phyloP scores from a whole-genome alignment of 2,888 invertebrate species.

The Eurytoma californica region DNA sequence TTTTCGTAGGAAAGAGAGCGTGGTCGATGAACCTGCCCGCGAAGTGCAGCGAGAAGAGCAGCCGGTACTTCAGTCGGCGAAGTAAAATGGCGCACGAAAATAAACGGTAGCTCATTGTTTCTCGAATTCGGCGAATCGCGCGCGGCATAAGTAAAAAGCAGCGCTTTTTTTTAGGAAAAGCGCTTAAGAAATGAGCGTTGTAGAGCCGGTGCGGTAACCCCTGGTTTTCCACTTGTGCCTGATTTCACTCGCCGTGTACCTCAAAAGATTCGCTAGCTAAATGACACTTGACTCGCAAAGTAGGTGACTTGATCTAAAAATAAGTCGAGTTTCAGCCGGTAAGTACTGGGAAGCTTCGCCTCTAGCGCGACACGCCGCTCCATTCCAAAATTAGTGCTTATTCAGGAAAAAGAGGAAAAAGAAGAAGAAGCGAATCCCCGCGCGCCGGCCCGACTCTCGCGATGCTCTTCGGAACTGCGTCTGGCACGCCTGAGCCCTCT shows the following conservation, averaged over 20 bases:
- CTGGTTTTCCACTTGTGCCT: slow-evolving; percentile 37
- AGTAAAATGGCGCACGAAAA: no score
- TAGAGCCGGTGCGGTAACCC: no score
- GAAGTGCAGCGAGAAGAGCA: no score
- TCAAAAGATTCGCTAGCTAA: slow-evolving; percentile 48
- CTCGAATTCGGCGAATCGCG: no score
- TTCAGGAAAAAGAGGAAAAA: slow-evolving; percentile 27
- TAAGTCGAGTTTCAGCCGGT: slow-evolving; percentile 45
- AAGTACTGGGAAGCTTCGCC: slow-evolving; percentile 43
- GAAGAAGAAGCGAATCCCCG: slow-evolving; percentile 7
- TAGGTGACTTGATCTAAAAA: slow-evolving; percentile 54
- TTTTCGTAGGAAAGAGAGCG: no score
- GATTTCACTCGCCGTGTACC: slow-evolving; percentile 26
- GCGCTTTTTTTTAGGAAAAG: no score
- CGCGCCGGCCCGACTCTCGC: neutral
- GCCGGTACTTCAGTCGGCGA: no score
- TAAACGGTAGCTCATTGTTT: no score
- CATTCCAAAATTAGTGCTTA: slow-evolving; percentile 52
- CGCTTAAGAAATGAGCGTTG: no score
- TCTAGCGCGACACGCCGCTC: slow-evolving; percentile 23
- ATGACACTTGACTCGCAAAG: slow-evolving; percentile 50
- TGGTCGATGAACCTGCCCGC: no score
- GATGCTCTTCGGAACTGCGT: neutral
- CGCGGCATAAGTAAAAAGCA: no score
- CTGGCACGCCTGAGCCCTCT: neutral